Evolutionary conservation across 2,797 vertebrate species (phyloP).

Genomic region (Melanogrammus aeglefinus): DNA sequence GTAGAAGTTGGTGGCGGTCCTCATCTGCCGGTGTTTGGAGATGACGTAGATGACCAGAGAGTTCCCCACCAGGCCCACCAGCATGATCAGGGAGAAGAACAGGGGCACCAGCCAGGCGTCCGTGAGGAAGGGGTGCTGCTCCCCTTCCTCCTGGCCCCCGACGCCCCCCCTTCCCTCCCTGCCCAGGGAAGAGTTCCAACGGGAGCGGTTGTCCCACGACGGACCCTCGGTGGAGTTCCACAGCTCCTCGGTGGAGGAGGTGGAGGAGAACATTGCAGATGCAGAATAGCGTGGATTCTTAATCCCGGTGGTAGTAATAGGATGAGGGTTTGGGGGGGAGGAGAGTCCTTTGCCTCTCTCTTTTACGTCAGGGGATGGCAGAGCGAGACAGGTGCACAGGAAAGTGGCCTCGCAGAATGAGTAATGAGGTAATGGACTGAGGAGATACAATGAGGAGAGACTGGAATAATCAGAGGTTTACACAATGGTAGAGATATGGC

Average conservation of each 20-base stretch:
- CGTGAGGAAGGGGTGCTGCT: conserved; percentile 78
- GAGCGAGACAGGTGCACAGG: neutral
- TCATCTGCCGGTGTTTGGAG: conserved; percentile 83
- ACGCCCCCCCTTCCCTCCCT: conserved; percentile 38
- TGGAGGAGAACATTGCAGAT: neutral
- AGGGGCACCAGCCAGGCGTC: conserved; percentile 86
- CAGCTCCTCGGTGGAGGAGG: conserved; percentile 42
- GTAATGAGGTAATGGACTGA: too few species aligned
- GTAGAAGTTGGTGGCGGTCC: conserved; percentile 86
- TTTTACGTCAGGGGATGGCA: neutral
- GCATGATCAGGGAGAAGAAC: conserved; percentile 84
- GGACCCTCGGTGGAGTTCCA: conserved; percentile 66
- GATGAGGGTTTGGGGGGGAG: neutral
- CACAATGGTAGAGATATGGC: neutral
- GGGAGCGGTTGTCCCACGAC: conserved; percentile 58
- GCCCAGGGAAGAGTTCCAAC: conserved; percentile 63
- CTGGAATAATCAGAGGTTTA: neutral
- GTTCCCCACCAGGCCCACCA: conserved; percentile 83
- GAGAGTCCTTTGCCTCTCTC: neutral
- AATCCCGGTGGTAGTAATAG: neutral
- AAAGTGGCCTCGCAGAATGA: neutral
- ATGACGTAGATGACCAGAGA: conserved; percentile 83
- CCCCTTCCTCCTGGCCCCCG: conserved; percentile 39
- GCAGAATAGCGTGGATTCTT: neutral
- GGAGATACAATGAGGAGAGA: neutral